Conservation (phyloP, 2,797 vertebrate species). For the Lacerta viridis region DNA sequence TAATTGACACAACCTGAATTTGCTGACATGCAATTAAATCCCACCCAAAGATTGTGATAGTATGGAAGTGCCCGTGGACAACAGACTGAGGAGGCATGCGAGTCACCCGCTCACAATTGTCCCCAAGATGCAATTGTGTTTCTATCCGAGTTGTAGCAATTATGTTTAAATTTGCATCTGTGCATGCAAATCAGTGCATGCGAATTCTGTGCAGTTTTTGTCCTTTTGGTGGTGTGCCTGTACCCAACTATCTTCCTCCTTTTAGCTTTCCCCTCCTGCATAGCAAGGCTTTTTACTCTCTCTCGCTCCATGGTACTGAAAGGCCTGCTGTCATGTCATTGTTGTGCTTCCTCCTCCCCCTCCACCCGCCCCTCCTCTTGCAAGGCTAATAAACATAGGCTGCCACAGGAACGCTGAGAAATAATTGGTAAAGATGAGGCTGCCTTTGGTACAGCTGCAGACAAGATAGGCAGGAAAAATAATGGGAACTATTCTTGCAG, state of each 20-base stretch:
- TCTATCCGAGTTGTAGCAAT: too few relatives aligned
- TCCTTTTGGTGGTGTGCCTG: too few relatives aligned
- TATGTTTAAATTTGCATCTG: too few relatives aligned
- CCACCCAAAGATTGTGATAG: too few relatives aligned
- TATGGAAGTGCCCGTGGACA: too few relatives aligned
- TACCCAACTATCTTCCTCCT: background rate
- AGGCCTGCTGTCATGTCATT: accelerated
- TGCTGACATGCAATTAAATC: too few relatives aligned
- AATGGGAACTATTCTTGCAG: constrained; percentile 64
- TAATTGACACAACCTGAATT: too few relatives aligned
- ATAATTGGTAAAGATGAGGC: constrained; percentile 69
- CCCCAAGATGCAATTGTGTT: too few relatives aligned
- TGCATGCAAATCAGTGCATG: too few relatives aligned
- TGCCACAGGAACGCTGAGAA: background rate
- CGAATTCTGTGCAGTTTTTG: too few relatives aligned
- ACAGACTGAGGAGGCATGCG: too few relatives aligned
- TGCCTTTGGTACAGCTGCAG: constrained; percentile 62
- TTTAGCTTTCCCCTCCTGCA: background rate
- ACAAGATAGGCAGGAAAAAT: constrained; percentile 63
- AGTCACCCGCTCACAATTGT: too few relatives aligned
- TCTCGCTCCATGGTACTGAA: accelerated
- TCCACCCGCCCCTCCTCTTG: background rate
- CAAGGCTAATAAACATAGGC: constrained; percentile 40
- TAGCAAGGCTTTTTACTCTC: background rate
- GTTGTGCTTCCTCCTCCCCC: background rate